Evolutionary conservation across 2,888 invertebrate genomes (phyloP), one percentile per base, ranked within the genome.

Genomic region (Yponomeuta plumbellus): DNA sequence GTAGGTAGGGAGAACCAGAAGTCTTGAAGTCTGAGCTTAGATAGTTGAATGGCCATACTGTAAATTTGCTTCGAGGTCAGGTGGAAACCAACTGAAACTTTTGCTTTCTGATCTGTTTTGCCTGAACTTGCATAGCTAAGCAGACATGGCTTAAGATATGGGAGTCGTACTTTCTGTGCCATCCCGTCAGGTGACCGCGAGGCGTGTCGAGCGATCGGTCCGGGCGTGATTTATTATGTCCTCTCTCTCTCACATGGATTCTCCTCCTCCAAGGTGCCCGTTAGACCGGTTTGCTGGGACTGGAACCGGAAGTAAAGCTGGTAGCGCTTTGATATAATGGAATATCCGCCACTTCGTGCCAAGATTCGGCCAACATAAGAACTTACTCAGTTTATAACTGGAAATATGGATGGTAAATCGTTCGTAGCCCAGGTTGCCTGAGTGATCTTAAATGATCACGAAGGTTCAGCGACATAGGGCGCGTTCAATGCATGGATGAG

Each of bases 211-310:
- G 69, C 71, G 76, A 77, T 75, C 72, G 68, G 72, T 71, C 73
- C 76, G 71, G 66, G 73, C 73, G 73, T 77, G 77, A 77, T 78
- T 78, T 77, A 78, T 75, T 72, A 71, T 34, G 34, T 34, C 34
- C 8, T 52, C 2, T 13, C 39, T 39, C 8, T 52, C 1, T 52
- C 44, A 52, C 44, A 5, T 52, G 44, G 44, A 13, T 52, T 52
- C 44, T 2, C 44, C 44, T 52, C 17, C 44, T 52, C 17, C 44
- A 64, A 67, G 65, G 34, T 34, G 34, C 34, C 34, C 34, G 34
- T 8, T 34, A 6, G 8, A 8, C 34, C 34, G 34, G 34, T 34
- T 34, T 34, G 34, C 34, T 34, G 34, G 8, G 8, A 34, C 34
- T 34, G 8, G 8, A 6, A 34, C 34, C 34, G 34, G 34, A 34